Evolutionary conservation across 1,140 invertebrate species (phyloP).

Genomic region (Cyclargus thomasi): DNA sequence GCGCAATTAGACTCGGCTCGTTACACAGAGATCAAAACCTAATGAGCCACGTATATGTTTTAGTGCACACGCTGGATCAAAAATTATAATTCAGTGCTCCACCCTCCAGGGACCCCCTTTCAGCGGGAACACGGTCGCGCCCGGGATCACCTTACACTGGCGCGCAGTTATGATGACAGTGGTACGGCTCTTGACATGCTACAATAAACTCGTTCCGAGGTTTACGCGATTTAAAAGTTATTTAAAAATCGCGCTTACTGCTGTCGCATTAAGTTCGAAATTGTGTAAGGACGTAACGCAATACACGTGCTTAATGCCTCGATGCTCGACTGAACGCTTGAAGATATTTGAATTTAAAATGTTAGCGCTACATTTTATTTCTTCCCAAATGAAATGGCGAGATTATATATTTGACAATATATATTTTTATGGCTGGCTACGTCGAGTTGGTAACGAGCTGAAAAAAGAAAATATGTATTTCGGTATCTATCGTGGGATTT

Average conservation of each 20-base stretch:
- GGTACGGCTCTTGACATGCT: slow-evolving; percentile 37
- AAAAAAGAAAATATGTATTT: background rate
- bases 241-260: slow-evolving; percentile 22
- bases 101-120: slow-evolving; percentile 26
- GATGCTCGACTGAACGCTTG: slow-evolving; percentile 19
- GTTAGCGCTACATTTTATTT: slow-evolving; percentile 41
- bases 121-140: background rate
- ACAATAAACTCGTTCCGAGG: slow-evolving; percentile 30
- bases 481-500: too few species aligned
- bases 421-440: slow-evolving; percentile 52
- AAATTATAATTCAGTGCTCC: slow-evolving; percentile 27
- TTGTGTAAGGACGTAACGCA: slow-evolving; percentile 8
- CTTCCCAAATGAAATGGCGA: slow-evolving; percentile 42
- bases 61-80: slow-evolving; percentile 29
- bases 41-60: slow-evolving; percentile 62
- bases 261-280: slow-evolving; percentile 20
- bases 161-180: slow-evolving; percentile 34
- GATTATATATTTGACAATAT: slow-evolving; percentile 38
- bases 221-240: slow-evolving; percentile 9
- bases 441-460: slow-evolving; percentile 44
- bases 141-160: slow-evolving; percentile 23
- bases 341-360: slow-evolving; percentile 36
- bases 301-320: slow-evolving; percentile 25
- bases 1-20: slow-evolving; percentile 62
- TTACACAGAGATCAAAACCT: slow-evolving; percentile 60